phyloP scores from a whole-genome alignment of 2,888 invertebrate genomes.

The Odontocolon sp. region DNA sequence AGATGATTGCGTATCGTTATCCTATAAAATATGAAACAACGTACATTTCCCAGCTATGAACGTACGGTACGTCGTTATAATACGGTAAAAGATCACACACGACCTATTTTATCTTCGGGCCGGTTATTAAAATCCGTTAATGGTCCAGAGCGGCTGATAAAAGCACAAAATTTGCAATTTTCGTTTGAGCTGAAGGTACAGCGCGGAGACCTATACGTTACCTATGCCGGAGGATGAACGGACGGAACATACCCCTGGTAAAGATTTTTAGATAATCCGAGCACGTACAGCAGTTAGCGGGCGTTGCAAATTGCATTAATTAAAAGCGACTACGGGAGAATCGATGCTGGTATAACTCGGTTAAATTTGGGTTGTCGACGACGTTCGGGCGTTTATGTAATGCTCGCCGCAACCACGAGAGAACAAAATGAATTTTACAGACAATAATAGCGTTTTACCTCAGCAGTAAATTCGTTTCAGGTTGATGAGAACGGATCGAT shows the following conservation, averaged over 20 bases:
- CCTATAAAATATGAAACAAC: neutral
- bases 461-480: neutral
- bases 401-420: neutral
- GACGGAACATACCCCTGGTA: conserved; percentile 29
- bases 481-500: neutral
- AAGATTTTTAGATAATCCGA: conserved; percentile 63
- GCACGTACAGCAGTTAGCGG: conserved; percentile 66
- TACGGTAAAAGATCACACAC: neutral
- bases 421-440: conserved; percentile 31
- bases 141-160: conserved; percentile 32
- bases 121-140: conserved; percentile 43
- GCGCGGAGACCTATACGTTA: conserved; percentile 15
- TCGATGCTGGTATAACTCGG: conserved; percentile 65
- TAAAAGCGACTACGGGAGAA: conserved; percentile 66
- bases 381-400: conserved; percentile 27
- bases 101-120: neutral
- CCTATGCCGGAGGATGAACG: conserved; percentile 5
- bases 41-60: neutral
- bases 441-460: conserved; percentile 14
- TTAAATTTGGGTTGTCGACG: conserved; percentile 62
- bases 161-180: conserved; percentile 60
- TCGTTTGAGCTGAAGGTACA: conserved; percentile 45
- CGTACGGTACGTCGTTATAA: neutral
- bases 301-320: conserved; percentile 70
- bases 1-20: neutral